Conservation (phyloP, 2,113 vertebrate genomes). For the Cebidichthys violaceus region DNA sequence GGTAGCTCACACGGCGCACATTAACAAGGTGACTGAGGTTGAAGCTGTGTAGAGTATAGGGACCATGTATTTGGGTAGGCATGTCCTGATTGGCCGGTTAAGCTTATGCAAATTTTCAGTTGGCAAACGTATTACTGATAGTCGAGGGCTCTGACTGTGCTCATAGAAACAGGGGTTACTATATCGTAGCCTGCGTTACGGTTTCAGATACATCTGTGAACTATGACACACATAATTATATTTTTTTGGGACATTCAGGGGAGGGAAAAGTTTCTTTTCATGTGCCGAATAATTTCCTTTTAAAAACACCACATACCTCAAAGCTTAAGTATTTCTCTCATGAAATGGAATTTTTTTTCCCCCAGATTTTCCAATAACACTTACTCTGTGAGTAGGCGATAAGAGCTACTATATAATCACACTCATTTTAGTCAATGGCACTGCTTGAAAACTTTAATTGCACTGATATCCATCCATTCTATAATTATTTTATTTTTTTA, state of each 20-base stretch:
- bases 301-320: not conserved
- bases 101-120: not conserved
- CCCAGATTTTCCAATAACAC: not conserved
- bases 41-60: no score
- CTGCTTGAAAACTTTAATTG: constrained; percentile 36
- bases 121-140: not conserved
- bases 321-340: not conserved
- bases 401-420: constrained; percentile 25
- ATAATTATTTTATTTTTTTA: not conserved
- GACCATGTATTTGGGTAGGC: not conserved
- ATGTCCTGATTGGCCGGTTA: not conserved
- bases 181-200: not conserved
- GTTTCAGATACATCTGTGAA: not conserved
- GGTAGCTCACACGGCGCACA: no score
- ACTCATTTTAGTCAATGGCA: constrained; percentile 25
- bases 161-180: not conserved
- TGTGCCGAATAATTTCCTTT: not conserved
- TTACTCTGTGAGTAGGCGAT: constrained; percentile 24
- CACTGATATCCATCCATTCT: constrained; percentile 1
- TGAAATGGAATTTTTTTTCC: not conserved
- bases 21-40: no score
- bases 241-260: not conserved
- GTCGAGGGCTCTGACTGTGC: not conserved
- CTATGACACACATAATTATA: not conserved
- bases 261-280: not conserved